Evolutionary conservation across 2,888 invertebrate species (phyloP).

Genomic region (Oscheius sp.): DNA sequence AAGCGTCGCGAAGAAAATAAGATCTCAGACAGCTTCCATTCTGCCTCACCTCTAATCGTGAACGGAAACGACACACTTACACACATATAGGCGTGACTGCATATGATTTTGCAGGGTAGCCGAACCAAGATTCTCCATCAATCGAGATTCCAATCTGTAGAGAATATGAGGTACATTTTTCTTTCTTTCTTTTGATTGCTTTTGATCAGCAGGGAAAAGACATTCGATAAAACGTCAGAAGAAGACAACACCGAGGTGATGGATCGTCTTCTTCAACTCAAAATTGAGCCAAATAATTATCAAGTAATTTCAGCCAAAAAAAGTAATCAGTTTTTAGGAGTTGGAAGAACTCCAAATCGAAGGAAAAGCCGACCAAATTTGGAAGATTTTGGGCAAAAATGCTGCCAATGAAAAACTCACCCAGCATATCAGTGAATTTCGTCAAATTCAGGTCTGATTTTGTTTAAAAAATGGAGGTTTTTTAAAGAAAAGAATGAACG

Average conservation of each 20-base stretch:
- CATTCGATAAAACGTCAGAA: not conserved
- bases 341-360: slow-evolving; percentile 66
- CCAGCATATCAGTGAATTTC: slow-evolving; percentile 61
- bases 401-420: slow-evolving; percentile 58
- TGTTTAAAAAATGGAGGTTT: not conserved
- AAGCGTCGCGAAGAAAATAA: too few species aligned
- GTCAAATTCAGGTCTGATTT: slow-evolving; percentile 60
- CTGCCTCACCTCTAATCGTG: not conserved
- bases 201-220: not conserved
- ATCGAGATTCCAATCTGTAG: slow-evolving; percentile 28
- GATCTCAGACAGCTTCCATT: too few species aligned
- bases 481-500: slow-evolving; percentile 48
- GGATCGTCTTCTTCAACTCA: slow-evolving; percentile 12
- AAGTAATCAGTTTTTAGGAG: slow-evolving; percentile 23
- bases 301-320: not conserved
- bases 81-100: slow-evolving; percentile 5
- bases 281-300: slow-evolving; percentile 12
- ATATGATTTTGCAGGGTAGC: slow-evolving; percentile 24
- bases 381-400: slow-evolving; percentile 61
- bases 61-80: too few species aligned
- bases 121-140: slow-evolving; percentile 31
- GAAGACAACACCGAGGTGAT: slow-evolving; percentile 11
- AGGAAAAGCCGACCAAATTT: slow-evolving; percentile 65
- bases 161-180: slow-evolving; percentile 13
- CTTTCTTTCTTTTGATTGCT: slow-evolving; percentile 11